Base-by-base conservation (phyloP, 2,113 vertebrate genomes). In the Sceloporus tristichus region DNA sequence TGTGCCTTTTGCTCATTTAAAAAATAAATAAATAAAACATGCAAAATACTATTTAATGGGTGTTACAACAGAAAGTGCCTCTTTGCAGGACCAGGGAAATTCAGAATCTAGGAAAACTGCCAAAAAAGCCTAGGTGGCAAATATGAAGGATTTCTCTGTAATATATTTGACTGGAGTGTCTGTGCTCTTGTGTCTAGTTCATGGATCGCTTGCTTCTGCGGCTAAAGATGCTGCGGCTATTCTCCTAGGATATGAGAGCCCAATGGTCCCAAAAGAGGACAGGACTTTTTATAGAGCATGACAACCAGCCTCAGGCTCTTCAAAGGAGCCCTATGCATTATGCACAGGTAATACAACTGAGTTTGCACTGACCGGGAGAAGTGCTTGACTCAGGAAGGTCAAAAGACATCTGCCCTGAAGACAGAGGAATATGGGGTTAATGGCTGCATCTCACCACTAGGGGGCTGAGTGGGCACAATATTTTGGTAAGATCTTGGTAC, bases 391-490 rank as follows among this genome's bases (percentile, higher is more conserved):
- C 14, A 66, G 56, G 0, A 40, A 29, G 18, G 0, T 11, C 53
- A 25, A 88, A 87, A 86, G 19, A 18, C 6, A 74, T 27, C 68
- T 29, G 66, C 0, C 66, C 68, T 29, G 53, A 85, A 90, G 7
- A 92, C 80, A 91, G 89, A 75, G 23, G 19, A 65, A 65, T 78
- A 77, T 81, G 91, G 90, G 81, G 86, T 84, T 38, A 80, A 73
- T 70, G 66, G 82, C 88, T 90, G 82, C 87, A 82, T 87, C 10
- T 73, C 88, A 90, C 96, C 96, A 94, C 94, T 94, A 96, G 95
- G 85, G 92, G 94, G 93, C 95, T 92, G 94, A 94, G 93, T 79
- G 93, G 95, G 93, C 93, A 94, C 94, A 94, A 94, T 74, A 56
- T 94, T 95, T 96, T 96, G 91, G 92, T 90, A 93, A 91, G 82